Percentiles rank a stretch among this genome's conserved stretches.
Conservation (phyloP, 2,797 vertebrate species). For the Galago senegalensis region DNA sequence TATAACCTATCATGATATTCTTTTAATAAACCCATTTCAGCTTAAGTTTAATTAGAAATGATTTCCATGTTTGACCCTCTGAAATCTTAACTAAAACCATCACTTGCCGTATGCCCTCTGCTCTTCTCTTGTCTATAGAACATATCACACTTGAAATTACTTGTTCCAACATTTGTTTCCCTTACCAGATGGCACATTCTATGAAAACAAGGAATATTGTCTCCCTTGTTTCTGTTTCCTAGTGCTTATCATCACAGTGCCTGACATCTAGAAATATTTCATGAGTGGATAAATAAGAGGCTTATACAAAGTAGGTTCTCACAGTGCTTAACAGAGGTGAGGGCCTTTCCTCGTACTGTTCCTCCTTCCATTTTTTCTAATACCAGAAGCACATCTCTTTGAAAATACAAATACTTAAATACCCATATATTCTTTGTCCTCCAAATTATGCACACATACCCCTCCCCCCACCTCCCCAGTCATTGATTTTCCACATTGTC, state of each 20-base stretch:
- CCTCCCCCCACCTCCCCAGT: neutral
- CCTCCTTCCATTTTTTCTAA: neutral
- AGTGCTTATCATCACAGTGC: neutral
- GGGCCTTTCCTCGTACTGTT: neutral
- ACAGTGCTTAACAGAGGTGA: neutral
- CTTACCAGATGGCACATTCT: neutral
- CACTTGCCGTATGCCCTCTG: neutral
- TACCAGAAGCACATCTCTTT: neutral
- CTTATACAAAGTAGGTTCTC: neutral
- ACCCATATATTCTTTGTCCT: neutral
- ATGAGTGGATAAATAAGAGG: neutral
- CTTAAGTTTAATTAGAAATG: neutral
- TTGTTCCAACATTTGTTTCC: neutral
- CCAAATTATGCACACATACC: neutral
- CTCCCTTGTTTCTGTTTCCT: neutral
- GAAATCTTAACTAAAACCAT: neutral
- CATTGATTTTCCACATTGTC: neutral
- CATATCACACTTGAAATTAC: neutral
- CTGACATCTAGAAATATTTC: neutral
- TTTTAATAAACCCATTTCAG: neutral
- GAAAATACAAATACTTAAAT: constrained; percentile 6
- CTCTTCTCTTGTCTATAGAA: neutral
- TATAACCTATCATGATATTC: neutral
- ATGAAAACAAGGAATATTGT: neutral
- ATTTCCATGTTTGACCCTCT: neutral